Evolutionary conservation across 2,797 vertebrate genomes (phyloP).

Genomic region (Ispidina lecontei): DNA sequence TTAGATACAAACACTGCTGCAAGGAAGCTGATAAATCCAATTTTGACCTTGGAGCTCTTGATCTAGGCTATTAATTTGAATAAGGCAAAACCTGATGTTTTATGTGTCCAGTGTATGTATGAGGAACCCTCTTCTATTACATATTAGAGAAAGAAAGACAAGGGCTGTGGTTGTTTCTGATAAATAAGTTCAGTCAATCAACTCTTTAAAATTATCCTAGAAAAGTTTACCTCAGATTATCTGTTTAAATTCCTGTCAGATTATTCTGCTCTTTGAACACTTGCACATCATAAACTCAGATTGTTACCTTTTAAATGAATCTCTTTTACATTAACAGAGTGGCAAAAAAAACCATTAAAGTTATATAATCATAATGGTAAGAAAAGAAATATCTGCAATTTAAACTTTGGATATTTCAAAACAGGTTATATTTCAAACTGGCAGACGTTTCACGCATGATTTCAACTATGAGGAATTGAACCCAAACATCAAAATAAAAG

Average conservation of each 20-base stretch:
- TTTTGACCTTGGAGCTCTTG: not conserved
- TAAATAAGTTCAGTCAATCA: not conserved
- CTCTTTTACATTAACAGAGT: not conserved
- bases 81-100: not conserved
- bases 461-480: not conserved
- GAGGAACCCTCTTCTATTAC: not conserved
- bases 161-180: not conserved
- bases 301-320: not conserved
- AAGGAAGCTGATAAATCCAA: not conserved
- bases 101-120: accelerated
- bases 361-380: not conserved
- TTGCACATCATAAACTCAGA: not conserved
- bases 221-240: not conserved
- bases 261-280: not conserved
- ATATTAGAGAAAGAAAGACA: not conserved
- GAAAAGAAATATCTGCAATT: not conserved
- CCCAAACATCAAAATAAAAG: not conserved
- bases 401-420: not conserved
- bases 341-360: not conserved
- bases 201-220: not conserved
- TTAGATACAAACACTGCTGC: not conserved
- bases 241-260: not conserved
- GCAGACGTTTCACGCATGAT: not conserved
- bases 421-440: not conserved
- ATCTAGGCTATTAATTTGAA: not conserved